Percentiles rank a stretch among this genome's conserved stretches.
Conservation (phyloP, 2,888 invertebrate genomes). For the Macropis europaea region DNA sequence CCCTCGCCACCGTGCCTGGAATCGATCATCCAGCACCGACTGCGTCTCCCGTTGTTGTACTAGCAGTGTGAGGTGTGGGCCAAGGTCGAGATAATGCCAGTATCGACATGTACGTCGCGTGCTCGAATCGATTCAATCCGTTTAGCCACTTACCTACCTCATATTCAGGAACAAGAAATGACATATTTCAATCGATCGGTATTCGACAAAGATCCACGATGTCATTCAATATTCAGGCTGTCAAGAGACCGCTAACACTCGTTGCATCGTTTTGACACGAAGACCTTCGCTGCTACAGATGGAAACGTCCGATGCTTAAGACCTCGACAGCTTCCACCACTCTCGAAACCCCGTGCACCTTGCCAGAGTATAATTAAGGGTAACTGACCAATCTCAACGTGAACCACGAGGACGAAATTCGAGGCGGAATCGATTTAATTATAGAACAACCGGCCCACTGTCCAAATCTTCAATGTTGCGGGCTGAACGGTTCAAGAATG, state of each 20-base stretch:
- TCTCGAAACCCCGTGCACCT: neutral
- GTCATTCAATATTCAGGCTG: neutral
- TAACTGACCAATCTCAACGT: slow-evolving; percentile 25
- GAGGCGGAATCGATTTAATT: neutral
- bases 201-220: neutral
- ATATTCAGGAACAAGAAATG: neutral
- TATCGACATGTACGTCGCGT: neutral
- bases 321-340: neutral
- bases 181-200: no score
- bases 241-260: neutral
- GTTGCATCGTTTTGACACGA: neutral
- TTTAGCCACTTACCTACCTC: slow-evolving; percentile 1
- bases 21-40: no score
- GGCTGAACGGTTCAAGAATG: no score
- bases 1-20: no score
- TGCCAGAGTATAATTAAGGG: slow-evolving; percentile 16
- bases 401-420: neutral
- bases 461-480: no score
- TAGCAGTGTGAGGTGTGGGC: no score
- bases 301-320: neutral
- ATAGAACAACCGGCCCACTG: neutral
- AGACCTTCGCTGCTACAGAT: neutral
- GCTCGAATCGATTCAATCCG: neutral
- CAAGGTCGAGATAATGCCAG: slow-evolving; percentile 20
- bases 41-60: no score